Evolutionary conservation across 2,113 vertebrate species (phyloP), one percentile per base, ranked within the genome.

Genomic region (Apaloderma vittatum): DNA sequence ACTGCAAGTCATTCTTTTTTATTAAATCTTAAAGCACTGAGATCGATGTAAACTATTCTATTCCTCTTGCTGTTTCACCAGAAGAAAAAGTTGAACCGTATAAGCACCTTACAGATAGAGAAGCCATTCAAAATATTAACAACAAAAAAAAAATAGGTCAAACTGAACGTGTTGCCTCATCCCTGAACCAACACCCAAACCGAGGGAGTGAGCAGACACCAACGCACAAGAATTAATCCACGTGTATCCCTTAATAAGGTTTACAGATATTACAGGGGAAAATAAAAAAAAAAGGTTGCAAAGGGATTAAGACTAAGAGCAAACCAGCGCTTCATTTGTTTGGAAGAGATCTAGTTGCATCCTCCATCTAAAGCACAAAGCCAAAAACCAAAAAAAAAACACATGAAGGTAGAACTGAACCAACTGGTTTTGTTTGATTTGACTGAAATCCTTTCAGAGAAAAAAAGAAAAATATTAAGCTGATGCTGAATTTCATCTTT

Each of bases 1-100:
- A 93, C 75, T 92, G 90, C 86, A 95, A 94, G 82, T 86, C 92
- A 72, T 83, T 65, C 71, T 23, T 67, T 66, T 85, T 94, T 87
- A 94, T 95, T 81, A 78, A 32, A 87, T 62, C 57, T 89, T 91
- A 75, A 91, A 96, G 88, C 79, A 74, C 45, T 34, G 49, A 82
- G 80, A 95, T 89, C 86, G 63, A 26, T 54, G 90, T 78, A 77
- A 97, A 92, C 52, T 40, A 9, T 84, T 59, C 65, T 19, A 5
- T 34, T 86, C 34, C 73, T 91, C 83, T 52, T 77, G 62, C 48
- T 86, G 63, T n/a, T 86, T 22, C 49, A 18, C 14, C 72, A 88
- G 57, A 32, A 87, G 36, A 48, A 71, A 46, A 73, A 8, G 16
- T 75, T 83, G 40, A 80, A 90, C 55, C 68, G 29, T 9, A 51